Percentiles rank a stretch among this genome's conserved stretches.
Evolutionary conservation across 2,113 vertebrate species (phyloP).

Genomic region (Crotalus helleri): DNA sequence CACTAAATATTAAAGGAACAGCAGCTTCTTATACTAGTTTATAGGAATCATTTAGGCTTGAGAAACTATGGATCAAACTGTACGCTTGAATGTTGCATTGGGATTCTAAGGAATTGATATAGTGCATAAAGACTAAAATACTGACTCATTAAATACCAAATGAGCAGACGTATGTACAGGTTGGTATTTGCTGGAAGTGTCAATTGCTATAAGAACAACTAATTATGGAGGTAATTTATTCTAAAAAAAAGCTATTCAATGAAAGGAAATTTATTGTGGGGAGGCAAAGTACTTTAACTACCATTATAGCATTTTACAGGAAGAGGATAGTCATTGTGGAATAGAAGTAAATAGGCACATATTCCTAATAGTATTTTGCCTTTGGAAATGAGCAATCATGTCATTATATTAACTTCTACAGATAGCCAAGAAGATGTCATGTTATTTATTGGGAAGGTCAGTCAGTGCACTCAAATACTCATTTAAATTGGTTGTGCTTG

Average conservation of each 20-base stretch:
- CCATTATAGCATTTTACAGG: background rate
- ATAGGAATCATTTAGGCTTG: background rate
- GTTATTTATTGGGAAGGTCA: background rate
- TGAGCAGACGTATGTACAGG: background rate
- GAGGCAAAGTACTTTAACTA: background rate
- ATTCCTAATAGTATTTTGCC: background rate
- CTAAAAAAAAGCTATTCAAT: background rate
- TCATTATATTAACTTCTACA: background rate
- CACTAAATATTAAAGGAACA: background rate
- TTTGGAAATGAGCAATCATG: background rate
- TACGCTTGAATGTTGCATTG: background rate
- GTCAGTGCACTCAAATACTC: background rate
- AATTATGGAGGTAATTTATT: background rate
- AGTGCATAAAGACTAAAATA: background rate
- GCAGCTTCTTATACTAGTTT: background rate
- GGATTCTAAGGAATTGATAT: background rate
- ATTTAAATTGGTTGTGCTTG: background rate
- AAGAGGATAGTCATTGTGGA: background rate
- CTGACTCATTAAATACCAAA: background rate
- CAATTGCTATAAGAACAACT: background rate
- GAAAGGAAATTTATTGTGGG: background rate
- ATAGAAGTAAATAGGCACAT: conserved; percentile 13
- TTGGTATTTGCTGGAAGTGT: background rate
- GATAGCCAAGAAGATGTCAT: background rate
- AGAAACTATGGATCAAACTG: background rate